Evolutionary conservation across 2,113 vertebrate species (phyloP).

Genomic region (Scartelaos histophorus): DNA sequence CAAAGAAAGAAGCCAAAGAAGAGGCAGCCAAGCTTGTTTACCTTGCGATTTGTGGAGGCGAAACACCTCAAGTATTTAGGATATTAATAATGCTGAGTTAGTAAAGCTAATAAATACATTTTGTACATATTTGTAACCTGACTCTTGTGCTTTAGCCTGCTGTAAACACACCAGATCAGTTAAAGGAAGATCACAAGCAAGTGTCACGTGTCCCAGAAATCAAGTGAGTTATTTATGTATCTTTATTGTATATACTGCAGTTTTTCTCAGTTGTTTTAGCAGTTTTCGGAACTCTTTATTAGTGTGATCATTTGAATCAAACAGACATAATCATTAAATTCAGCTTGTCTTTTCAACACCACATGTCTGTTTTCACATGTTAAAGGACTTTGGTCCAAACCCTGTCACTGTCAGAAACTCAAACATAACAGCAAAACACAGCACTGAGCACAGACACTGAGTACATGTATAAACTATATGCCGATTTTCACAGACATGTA

Average conservation of each 20-base stretch:
- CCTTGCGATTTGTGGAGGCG: conserved; percentile 18
- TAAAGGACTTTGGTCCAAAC: too few relatives aligned
- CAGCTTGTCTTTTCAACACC: too few relatives aligned
- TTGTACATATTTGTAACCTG: not conserved
- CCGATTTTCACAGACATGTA: too few relatives aligned
- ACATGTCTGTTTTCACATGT: too few relatives aligned
- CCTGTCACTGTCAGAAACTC: too few relatives aligned
- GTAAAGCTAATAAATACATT: not conserved
- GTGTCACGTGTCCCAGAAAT: not conserved
- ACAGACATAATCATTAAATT: too few relatives aligned
- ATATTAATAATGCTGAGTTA: not conserved
- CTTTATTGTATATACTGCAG: not conserved
- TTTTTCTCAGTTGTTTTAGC: not conserved
- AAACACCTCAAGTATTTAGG: conserved; percentile 32
- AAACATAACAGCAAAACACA: too few relatives aligned
- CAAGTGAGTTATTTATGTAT: conserved; percentile 24
- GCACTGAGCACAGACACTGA: too few relatives aligned
- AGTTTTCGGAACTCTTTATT: too few relatives aligned
- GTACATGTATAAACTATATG: too few relatives aligned
- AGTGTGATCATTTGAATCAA: too few relatives aligned
- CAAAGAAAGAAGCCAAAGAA: conserved; percentile 69
- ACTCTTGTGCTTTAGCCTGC: conserved; percentile 41
- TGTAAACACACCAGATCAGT: not conserved
- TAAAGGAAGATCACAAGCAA: conserved; percentile 9
- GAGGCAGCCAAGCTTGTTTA: conserved; percentile 65